Base-by-base conservation (phyloP, 2,113 vertebrate species). In the Bos indicus region DNA sequence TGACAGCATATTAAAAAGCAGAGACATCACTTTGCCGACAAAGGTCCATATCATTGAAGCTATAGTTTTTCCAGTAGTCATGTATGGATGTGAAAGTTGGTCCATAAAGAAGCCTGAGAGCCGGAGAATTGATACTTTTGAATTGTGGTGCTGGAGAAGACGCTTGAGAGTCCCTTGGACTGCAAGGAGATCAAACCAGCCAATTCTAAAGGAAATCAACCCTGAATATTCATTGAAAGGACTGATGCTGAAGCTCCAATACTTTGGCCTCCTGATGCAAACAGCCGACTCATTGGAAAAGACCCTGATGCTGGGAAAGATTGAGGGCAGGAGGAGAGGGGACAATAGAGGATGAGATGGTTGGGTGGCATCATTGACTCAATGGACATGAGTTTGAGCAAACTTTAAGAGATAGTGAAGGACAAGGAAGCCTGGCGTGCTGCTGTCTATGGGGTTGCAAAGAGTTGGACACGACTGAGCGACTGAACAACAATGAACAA, bases 401-500 rank as follows among this genome's bases (percentile, higher is more conserved):
- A n/a, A n/a, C 62, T n/a, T 17, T 19, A 19, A 17, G 62, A 67
- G 33, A n/a, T 67, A 19, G 16, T 67, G 62, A n/a, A n/a, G 62
- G 62, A 67, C 16, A n/a, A 19, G 62, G 62, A 67, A n/a, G 62
- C 62, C 62, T 67, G 62, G 8, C 16, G 1, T 67, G 33, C 16
- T 67, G 33, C 33, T 4, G 2, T n/a, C 33, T n/a, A 19, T 19
- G 62, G 7, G 62, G 8, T 19, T 33, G 0, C 33, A 67, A 33
- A 64, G 62, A 67, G 33, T n/a, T n/a, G 62, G 16, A n/a, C 62
- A 19, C 0, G 1, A n/a, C 62, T 67, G 33, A 64, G 7, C 0
- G 7, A 64, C 62, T 64, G 33, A n/a, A 64, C 62, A 64, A 64
- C 30, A 64, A n/a, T 64, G 33, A 17, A n/a, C 30, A 8, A n/a